Evolutionary conservation across 1,140 invertebrate species (phyloP).

Genomic region (Drosophila repletoides): DNA sequence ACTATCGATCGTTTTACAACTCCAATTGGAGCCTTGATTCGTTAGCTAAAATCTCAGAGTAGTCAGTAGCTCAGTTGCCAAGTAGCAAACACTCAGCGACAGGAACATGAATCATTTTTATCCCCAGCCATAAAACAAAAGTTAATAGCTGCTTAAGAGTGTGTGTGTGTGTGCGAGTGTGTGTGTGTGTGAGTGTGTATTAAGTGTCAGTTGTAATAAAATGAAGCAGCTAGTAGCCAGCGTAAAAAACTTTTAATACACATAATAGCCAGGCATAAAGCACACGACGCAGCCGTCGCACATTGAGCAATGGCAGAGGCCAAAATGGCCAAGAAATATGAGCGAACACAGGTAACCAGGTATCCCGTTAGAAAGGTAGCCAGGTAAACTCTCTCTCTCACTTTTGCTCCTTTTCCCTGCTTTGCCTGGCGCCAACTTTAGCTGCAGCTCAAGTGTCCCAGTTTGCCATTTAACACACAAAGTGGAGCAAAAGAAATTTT

Average conservation of each 20-base stretch:
- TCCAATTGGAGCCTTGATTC: no score
- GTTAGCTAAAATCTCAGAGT: conserved; percentile 1
- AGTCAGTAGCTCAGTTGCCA: neutral
- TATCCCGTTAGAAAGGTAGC: no score
- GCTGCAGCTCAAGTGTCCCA: conserved; percentile 79
- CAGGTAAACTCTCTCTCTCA: conserved; percentile 26
- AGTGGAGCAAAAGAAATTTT: no score
- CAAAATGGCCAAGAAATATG: conserved; percentile 66
- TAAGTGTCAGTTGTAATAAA: conserved; percentile 73
- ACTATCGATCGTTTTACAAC: no score
- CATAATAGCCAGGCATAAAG: conserved; percentile 70
- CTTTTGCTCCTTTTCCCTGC: neutral
- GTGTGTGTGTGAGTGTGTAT: conserved; percentile 18
- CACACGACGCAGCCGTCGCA: conserved; percentile 30
- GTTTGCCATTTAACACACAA: conserved; percentile 70
- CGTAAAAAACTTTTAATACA: conserved; percentile 80
- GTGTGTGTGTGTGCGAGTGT: neutral
- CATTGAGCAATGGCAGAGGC: conserved; percentile 34
- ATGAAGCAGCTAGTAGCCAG: conserved; percentile 62
- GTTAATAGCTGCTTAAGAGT: conserved; percentile 55
- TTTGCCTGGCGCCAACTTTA: conserved; percentile 56
- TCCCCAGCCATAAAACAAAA: conserved; percentile 66
- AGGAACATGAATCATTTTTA: conserved; percentile 65
- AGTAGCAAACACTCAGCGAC: conserved; percentile 8
- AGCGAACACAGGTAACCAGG: conserved; percentile 21